Conservation (phyloP, 2,888 invertebrate genomes). For the Tenthredo scrophulariae region DNA sequence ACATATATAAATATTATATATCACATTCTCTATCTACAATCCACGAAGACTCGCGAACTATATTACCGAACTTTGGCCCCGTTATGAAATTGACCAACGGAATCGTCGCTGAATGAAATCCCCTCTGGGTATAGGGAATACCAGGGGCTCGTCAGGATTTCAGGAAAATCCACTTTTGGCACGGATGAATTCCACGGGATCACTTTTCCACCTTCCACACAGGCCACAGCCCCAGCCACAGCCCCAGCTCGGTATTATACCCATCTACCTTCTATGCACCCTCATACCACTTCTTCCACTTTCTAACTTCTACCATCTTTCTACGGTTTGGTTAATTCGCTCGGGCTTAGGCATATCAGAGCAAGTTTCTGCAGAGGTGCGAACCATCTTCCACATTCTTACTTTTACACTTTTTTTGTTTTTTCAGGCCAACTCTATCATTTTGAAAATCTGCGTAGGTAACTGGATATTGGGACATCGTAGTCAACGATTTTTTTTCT, state of each 20-base stretch:
- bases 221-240: no score
- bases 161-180: constrained; percentile 44
- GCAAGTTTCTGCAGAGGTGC: background rate
- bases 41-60: background rate
- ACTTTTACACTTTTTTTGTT: background rate
- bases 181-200: constrained; percentile 44
- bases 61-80: constrained; percentile 28
- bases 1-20: background rate
- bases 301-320: background rate
- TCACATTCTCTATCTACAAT: background rate
- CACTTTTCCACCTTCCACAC: constrained; percentile 36
- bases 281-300: background rate
- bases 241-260: background rate
- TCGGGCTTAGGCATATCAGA: background rate
- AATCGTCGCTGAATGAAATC: constrained; percentile 27
- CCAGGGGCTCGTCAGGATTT: constrained; percentile 13
- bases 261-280: background rate
- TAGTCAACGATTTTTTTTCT: background rate
- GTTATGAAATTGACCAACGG: constrained; percentile 46
- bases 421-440: background rate
- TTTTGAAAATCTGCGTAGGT: background rate
- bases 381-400: background rate
- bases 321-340: background rate
- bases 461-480: background rate
- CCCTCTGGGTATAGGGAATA: constrained; percentile 9